A percentile compares a stretch with the other conserved stretches of the same genome.
phyloP scores from a whole-genome alignment of 1,140 invertebrate genomes.

The Whitmania pigra region DNA sequence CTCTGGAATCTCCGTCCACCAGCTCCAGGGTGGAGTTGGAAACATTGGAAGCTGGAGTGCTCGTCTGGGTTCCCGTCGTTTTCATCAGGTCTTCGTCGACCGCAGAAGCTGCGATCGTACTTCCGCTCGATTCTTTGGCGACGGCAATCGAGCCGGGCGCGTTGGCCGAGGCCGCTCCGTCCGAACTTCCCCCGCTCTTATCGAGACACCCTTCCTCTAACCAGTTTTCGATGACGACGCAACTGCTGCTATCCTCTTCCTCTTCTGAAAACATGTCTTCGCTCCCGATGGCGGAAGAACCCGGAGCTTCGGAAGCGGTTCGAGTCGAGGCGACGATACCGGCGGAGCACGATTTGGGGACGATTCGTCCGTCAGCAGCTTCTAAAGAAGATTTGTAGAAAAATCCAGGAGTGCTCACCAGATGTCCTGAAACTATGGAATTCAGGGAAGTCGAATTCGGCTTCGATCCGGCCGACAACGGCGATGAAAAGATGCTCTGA shows the following conservation, averaged over 20 bases:
- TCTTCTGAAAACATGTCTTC: slow-evolving; percentile 12
- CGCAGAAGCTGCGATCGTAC: too few species aligned
- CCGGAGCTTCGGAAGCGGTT: too few species aligned
- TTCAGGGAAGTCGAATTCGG: too few species aligned
- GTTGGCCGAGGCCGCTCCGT: not conserved
- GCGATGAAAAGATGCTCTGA: too few species aligned
- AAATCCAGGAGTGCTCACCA: too few species aligned
- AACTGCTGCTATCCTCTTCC: not conserved
- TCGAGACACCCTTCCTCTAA: slow-evolving; percentile 5
- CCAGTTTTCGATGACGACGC: not conserved
- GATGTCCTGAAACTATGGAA: too few species aligned
- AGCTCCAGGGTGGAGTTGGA: slow-evolving; percentile 16
- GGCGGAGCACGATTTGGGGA: too few species aligned
- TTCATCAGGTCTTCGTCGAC: slow-evolving; percentile 2
- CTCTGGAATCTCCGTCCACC: slow-evolving; percentile 1
- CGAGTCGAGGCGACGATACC: too few species aligned
- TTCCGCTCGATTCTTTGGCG: not conserved
- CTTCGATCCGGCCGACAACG: too few species aligned
- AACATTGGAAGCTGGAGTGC: slow-evolving; percentile 15
- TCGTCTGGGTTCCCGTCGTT: slow-evolving; percentile 19
- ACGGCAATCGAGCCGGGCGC: not conserved
- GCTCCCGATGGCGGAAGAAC: too few species aligned
- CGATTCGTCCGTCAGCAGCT: too few species aligned
- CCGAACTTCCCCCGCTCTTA: not conserved
- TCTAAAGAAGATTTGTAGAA: too few species aligned